Evolutionary conservation across 2,797 vertebrate genomes (phyloP).

Genomic region (Protonibea diacanthus): DNA sequence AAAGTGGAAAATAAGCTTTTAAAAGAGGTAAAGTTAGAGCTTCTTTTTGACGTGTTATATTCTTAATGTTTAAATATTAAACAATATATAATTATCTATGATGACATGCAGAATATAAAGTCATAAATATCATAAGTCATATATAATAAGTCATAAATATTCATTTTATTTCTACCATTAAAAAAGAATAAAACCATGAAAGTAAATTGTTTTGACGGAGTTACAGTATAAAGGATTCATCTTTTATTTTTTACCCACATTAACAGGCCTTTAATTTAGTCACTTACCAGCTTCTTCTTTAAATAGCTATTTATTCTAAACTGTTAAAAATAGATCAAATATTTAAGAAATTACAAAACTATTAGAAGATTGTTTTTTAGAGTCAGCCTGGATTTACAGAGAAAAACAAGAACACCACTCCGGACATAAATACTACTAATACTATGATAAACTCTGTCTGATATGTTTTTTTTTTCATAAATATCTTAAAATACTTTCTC

Average conservation of each 20-base stretch:
- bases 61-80: too few species aligned
- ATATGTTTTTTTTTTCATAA: neutral
- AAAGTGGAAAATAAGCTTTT: neutral
- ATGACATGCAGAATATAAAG: neutral
- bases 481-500: neutral
- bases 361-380: neutral
- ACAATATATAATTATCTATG: neutral
- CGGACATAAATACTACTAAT: neutral
- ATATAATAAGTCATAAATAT: neutral
- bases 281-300: neutral
- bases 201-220: too few species aligned
- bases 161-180: neutral
- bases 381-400: neutral
- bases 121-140: neutral
- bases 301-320: neutral
- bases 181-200: neutral
- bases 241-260: conserved; percentile 3
- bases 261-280: neutral
- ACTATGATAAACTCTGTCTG: neutral
- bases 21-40: neutral
- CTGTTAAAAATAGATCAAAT: neutral
- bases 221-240: neutral
- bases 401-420: neutral
- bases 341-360: neutral
- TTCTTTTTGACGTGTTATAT: neutral